phyloP scores from a whole-genome alignment of 1,140 invertebrate genomes.

The Oppia nitens region DNA sequence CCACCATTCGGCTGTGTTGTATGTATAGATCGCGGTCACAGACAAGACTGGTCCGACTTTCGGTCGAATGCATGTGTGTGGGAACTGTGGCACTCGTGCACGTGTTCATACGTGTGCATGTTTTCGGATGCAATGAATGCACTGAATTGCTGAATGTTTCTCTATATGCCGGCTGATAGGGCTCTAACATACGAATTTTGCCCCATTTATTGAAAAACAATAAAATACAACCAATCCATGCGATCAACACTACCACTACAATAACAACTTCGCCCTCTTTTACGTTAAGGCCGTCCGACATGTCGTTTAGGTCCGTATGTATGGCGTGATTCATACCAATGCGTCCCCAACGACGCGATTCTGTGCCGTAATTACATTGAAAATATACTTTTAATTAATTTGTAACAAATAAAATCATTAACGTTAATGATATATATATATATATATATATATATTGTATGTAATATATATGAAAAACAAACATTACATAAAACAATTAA shows the following conservation, averaged over 20 bases:
- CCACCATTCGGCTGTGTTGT: slow-evolving; percentile 4
- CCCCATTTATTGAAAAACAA: slow-evolving; percentile 70
- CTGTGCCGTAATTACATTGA: neutral
- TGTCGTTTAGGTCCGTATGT: slow-evolving; percentile 16
- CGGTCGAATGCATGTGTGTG: slow-evolving; percentile 7
- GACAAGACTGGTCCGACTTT: slow-evolving; percentile 14
- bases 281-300: slow-evolving; percentile 31
- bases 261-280: slow-evolving; percentile 68
- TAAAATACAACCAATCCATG: slow-evolving; percentile 71
- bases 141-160: slow-evolving; percentile 4
- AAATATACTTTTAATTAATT: neutral
- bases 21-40: slow-evolving; percentile 2
- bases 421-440: no score
- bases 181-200: slow-evolving; percentile 74
- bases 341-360: slow-evolving; percentile 6
- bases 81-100: slow-evolving; percentile 1
- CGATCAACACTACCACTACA: slow-evolving; percentile 60
- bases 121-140: slow-evolving; percentile 6
- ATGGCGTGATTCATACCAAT: slow-evolving; percentile 9
- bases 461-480: no score
- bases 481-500: no score
- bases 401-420: neutral
- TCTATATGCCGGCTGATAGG: slow-evolving; percentile 43
- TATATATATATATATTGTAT: no score
- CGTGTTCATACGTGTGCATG: slow-evolving; percentile 12